phyloP scores from a whole-genome alignment of 2,888 invertebrate genomes.

The Strigamia crassipes region DNA sequence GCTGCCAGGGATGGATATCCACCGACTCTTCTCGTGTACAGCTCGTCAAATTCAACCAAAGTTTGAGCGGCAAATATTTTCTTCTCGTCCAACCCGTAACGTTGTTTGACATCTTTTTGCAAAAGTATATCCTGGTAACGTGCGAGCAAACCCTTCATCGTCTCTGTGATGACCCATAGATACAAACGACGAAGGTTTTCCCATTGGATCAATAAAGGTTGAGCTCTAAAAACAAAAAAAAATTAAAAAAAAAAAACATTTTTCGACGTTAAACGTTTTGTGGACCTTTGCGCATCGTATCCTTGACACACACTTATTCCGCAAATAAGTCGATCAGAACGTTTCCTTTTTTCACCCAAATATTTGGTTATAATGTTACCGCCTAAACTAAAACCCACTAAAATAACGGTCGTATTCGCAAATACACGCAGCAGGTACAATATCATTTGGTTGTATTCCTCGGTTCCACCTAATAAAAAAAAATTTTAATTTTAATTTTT shows the following conservation, averaged over 20 bases:
- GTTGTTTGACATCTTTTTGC: constrained; percentile 72
- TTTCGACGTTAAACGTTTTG: too few species aligned
- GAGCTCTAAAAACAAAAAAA: constrained; percentile 66
- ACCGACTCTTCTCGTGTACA: constrained; percentile 79
- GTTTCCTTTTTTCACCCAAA: constrained; percentile 72
- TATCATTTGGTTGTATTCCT: constrained; percentile 84
- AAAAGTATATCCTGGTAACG: constrained; percentile 78
- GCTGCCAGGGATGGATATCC: constrained; percentile 78
- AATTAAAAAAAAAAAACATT: constrained; percentile 36
- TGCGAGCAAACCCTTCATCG: constrained; percentile 84
- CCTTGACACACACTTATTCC: constrained; percentile 94
- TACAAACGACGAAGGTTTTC: constrained; percentile 87
- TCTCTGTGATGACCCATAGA: constrained; percentile 90
- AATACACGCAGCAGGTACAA: constrained; percentile 73
- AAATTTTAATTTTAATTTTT: neutral
- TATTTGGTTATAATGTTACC: constrained; percentile 93
- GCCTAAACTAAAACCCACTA: constrained; percentile 91
- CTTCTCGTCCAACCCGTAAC: constrained; percentile 74
- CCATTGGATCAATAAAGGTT: constrained; percentile 82
- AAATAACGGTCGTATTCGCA: constrained; percentile 76
- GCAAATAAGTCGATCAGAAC: constrained; percentile 69
- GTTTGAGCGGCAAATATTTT: constrained; percentile 85
- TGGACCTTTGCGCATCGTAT: constrained; percentile 83
- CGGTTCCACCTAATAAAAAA: constrained; percentile 75
- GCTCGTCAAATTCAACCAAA: constrained; percentile 84